phyloP scores from a whole-genome alignment of 2,797 vertebrate genomes.

The Falco concolor region DNA sequence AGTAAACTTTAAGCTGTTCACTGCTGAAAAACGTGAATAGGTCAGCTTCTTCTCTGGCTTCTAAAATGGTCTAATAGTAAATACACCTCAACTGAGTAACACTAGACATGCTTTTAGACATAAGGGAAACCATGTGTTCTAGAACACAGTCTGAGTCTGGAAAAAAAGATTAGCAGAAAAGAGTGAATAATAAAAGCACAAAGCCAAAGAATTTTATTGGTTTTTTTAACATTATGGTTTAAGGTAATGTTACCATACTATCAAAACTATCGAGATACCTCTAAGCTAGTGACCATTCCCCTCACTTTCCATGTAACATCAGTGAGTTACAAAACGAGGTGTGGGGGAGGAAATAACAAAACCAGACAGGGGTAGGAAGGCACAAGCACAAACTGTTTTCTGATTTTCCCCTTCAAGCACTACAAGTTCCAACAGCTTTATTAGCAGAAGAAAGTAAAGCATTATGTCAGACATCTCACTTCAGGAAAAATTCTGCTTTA shows the following conservation, averaged over 20 bases:
- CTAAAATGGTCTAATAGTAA: not conserved
- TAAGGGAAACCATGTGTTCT: not conserved
- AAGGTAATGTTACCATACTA: not conserved
- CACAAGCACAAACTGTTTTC: not conserved
- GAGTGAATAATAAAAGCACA: not conserved
- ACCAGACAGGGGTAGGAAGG: not conserved
- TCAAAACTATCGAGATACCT: not conserved
- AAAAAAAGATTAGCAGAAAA: not conserved
- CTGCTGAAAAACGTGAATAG: not conserved
- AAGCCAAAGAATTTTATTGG: not conserved
- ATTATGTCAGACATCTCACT: not conserved
- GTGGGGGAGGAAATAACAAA: not conserved
- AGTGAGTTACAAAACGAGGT: not conserved
- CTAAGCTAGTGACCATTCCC: not conserved
- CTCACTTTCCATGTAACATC: not conserved
- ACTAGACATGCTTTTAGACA: not conserved
- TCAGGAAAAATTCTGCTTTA: not conserved
- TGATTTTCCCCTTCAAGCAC: not conserved
- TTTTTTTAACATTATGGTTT: not conserved
- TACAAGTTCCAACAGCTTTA: slow-evolving; percentile 1
- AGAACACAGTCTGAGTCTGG: not conserved
- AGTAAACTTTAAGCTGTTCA: not conserved
- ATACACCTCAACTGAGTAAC: not conserved
- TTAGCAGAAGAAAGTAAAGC: not conserved
- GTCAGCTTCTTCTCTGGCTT: not conserved